Base-by-base conservation (phyloP, 2,113 vertebrate genomes). In the Leptocoma aspasia region DNA sequence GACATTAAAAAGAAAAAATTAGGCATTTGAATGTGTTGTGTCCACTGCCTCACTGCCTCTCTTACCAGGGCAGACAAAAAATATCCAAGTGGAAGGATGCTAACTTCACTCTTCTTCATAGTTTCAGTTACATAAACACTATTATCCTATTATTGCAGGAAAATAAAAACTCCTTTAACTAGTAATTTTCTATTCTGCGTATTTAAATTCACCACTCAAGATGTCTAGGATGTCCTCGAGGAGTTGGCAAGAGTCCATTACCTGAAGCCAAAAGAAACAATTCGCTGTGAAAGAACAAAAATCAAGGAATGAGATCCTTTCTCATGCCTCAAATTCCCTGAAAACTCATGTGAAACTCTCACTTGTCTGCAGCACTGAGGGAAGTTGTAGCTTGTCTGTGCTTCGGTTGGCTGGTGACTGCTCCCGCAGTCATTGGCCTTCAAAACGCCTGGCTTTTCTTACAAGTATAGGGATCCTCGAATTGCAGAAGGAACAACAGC, bases 381-480 rank as follows among this genome's bases (percentile, higher is more conserved):
- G 39, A 59, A 82, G 22, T 15, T 80, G 18, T 50, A 49, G 66
- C 2, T 45, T 68, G 22, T 33, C 44, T 77, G 44, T 37, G 24
- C 21, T 86, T 66, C 52, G 47, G 1, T 0, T 64, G 59, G 44
- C 57, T 86, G 37, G 26, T 68, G 59, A 30, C 21, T 82, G 60
- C 26, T 63, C 28, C 41, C 23, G 3, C 57, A 59, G 44, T 15
- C 56, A 53, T 20, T 6, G n/a, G 20, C 27, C 24, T 80, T 50
- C 19, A 16, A 76, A 76, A 79, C 2, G 0, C 16, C 20, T n/a
- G 27, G 18, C 8, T 86, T 70, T 77, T 64, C 57, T 39, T 2
- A 0, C 11, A 30, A 27, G 30, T 18, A 50, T 4, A 52, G 30
- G 30, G 22, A 75, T 68, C 30, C 26, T 35, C 0, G 0, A 66